These are phyloP conservation scores for Caprella mutica DNA, from an alignment of 2,888 invertebrate genomes.

Conservation along the genomic window DNA sequence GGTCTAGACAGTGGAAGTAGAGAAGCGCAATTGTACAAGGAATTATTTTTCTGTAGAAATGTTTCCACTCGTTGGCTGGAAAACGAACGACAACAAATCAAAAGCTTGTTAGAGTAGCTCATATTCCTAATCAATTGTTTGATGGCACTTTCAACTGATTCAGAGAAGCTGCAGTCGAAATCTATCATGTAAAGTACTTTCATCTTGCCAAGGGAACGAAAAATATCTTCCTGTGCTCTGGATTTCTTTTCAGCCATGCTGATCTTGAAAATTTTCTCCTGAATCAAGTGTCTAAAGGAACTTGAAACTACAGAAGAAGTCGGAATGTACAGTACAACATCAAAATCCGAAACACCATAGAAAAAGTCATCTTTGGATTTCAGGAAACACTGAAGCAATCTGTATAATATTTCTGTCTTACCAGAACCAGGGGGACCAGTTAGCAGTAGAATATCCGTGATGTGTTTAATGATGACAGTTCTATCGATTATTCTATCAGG, in stretches of 20 bases:
- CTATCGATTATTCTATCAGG: no score
- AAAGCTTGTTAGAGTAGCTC: not conserved
- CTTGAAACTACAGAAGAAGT: not conserved
- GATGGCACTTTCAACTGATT: constrained; percentile 1
- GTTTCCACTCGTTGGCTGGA: not conserved
- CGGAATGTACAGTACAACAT: not conserved
- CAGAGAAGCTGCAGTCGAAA: not conserved
- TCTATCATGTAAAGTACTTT: constrained; percentile 14
- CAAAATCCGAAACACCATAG: not conserved
- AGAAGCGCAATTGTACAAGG: not conserved
- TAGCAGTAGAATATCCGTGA: not conserved
- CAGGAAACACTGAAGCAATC: not conserved
- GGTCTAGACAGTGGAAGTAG: not conserved
- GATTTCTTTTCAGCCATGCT: no score
- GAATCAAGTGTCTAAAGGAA: not conserved
- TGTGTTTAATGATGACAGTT: no score
- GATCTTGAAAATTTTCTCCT: not conserved
- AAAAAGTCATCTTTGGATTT: not conserved
- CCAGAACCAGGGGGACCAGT: constrained; percentile 21
- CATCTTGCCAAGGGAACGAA: not conserved
- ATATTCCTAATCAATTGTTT: constrained; percentile 7
- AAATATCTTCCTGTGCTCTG: not conserved
- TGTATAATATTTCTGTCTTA: constrained; percentile 12
- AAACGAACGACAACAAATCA: constrained; percentile 9
- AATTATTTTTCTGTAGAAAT: not conserved